Evolutionary conservation across 2,888 invertebrate genomes (phyloP), one percentile per base, ranked within the genome.

Genomic region (Drosophila yooni): DNA sequence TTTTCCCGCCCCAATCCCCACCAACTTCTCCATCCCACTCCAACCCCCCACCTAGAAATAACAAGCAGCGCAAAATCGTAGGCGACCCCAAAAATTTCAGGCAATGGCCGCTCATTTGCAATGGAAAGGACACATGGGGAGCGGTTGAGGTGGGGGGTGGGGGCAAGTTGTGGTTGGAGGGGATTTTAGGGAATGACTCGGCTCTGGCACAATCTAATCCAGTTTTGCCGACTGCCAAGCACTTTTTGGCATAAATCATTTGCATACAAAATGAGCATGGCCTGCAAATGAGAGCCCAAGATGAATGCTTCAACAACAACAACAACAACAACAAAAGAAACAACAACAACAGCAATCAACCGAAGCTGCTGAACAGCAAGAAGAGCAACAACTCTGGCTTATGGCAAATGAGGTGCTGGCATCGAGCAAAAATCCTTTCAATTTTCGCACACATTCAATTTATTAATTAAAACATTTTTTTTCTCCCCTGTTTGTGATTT

Each of bases 361-460:
- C 70, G 58, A n/a, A 38, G 36, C 25, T 56, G 36, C 18, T 29
- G 38, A 63, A 57, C 64, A 63, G 67, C 71, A 73, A 70, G 52
- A 61, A 57, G 62, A 71, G 71, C 75, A 68, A 61, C 76, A 75
- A 70, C 76, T 70, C 65, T n/a, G 65, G 48, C 56, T 57, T 54
- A 38, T 48, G 72, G 71, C 60, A 74, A 74, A 74, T 74, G 67
- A 74, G 66, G 53, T 67, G 66, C 60, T 54, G 66, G 58, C 65
- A 67, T 53, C 63, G 71, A 53, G 79, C 74, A 70, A 74, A 88
- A 92, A 91, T 91, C 91, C 92, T 92, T 91, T 92, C 91, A 91
- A 92, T 92, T 89, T 92, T 91, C 88, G 80, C 85, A 89, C 91
- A 87, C 89, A 91, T 90, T 88, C 92, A 91, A 91, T 91, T 92